Base-by-base conservation (phyloP, 2,113 vertebrate species). In the Apeltes quadracus region DNA sequence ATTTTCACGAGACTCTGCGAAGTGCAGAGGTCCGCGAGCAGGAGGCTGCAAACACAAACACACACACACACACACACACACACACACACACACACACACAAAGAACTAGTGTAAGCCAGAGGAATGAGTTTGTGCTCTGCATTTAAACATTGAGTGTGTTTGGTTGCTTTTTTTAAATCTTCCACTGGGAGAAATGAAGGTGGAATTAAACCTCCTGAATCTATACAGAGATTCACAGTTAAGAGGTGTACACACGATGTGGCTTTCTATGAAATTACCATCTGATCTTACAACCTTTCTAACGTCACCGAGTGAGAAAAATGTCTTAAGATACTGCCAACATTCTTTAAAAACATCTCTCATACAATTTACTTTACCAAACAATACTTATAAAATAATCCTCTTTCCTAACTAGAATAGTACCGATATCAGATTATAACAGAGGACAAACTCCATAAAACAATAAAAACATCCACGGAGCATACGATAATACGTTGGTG, bases 1-100 rank as follows among this genome's bases (percentile, higher is more conserved):
- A 0, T 57, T 95, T 70, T 98, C 96, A 0, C 89, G 85, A 36
- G 91, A 78, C 56, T 95, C 92, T 16, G 92, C 84, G 16, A 78
- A 85, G 51, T 86, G 48, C 6, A 90, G 36, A 0, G 91, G 92
- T 53, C 85, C 66, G 68, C 76, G 90, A 3, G 88, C 50, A 6
- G 92, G 90, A 72, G 92, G 91, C 93, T 93, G 81, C 59, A 69
- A 14, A 66, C 54, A 61, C 51, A 87, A 55, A 69, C 46, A 70
- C 56, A 72, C 41, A 81, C 59, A 64, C 58, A 50, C 46, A 66
- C 25, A 64, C 57, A 56, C 51, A 87, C 55, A 65, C 46, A 67
- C 54, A 72, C 38, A 80, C 56, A 76, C 64, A 75, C 39, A 63
- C 63, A 64, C 72, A 75, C 32, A 69, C 61, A 68, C 71, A 65